Base-by-base conservation (phyloP, 2,797 vertebrate species). In the Parambassis ranga region DNA sequence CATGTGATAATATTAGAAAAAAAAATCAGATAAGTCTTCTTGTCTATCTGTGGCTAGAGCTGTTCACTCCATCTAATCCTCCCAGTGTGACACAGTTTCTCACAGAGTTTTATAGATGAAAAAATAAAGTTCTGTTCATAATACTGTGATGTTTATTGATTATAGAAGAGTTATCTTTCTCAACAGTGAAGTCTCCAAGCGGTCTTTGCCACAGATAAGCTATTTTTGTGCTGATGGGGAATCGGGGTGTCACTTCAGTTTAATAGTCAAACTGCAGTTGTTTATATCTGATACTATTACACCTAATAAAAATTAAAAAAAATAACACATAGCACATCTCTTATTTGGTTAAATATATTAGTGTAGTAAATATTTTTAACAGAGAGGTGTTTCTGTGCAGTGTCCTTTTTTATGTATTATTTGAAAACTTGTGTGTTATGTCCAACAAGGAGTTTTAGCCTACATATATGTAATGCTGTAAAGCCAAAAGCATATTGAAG, bases 111-210 rank as follows among this genome's bases (percentile, higher is more conserved):
- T 14, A 30, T 41, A 49, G 31, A 47, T 46, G n/a, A n/a, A 42
- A 39, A 41, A 39, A 64, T 52, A 7, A 13, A 36, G 20, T 51
- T 49, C 33, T 33, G 9, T 52, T 48, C n/a, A 42, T 22, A 71
- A 24, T 4, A 4, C 30, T 38, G 31, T 10, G 35, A 15, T 44
- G 4, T 44, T 51, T 72, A 77, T 74, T 68, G 58, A 82, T 74
- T 57, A 31, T 8, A 28, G 44, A 43, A 49, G 22, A 62, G 31
- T 19, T 10, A 30, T 48, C 36, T 35, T 50, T 48, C 1, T 1
- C 14, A 30, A 16, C 39, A 16, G 11, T 43, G 5, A 35, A 48
- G 37, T 67, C 10, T n/a, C 22, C 16, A 24, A 33, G 2, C 15
- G 32, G 26, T 15, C 31, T 68, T 14, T 27, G 31, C 44, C 9